phyloP scores from a whole-genome alignment of 1,140 invertebrate species.

The Phthorimaea operculella region DNA sequence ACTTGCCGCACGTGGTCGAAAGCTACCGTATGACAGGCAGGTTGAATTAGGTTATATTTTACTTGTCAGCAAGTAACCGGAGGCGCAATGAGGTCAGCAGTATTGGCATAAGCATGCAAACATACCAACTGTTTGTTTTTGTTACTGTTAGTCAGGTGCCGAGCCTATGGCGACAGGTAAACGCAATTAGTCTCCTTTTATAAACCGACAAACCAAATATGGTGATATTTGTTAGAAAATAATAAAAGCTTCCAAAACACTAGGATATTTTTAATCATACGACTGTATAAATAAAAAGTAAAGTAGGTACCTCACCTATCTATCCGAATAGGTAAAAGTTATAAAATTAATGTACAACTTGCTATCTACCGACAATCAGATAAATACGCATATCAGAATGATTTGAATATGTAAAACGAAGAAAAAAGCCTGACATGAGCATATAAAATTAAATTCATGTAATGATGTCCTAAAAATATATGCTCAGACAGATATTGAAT shows the following conservation, averaged over 20 bases:
- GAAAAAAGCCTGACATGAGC: neutral
- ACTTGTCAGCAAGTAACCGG: neutral
- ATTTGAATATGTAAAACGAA: neutral
- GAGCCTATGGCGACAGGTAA: slow-evolving; percentile 3
- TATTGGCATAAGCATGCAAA: slow-evolving; percentile 38
- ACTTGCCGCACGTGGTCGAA: too few species aligned
- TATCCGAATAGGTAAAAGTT: too few species aligned
- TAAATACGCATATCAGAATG: neutral
- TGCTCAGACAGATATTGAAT: slow-evolving; percentile 19
- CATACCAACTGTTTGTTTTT: slow-evolving; percentile 32
- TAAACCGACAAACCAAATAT: too few species aligned
- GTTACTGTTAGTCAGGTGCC: slow-evolving; percentile 38
- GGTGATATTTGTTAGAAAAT: too few species aligned
- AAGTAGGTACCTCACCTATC: too few species aligned
- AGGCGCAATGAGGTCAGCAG: slow-evolving; percentile 30
- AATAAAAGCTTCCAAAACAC: too few species aligned
- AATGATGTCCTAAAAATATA: neutral
- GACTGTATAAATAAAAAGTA: too few species aligned
- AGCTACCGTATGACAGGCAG: slow-evolving; percentile 5
- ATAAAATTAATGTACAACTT: neutral
- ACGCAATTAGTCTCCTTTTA: neutral
- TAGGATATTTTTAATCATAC: too few species aligned
- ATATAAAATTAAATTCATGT: neutral
- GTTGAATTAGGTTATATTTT: slow-evolving; percentile 5
- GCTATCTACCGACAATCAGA: neutral